Percentiles rank a stretch among this genome's conserved stretches.
Conservation (phyloP, 1,140 invertebrate genomes). For the Drosophila santomea region DNA sequence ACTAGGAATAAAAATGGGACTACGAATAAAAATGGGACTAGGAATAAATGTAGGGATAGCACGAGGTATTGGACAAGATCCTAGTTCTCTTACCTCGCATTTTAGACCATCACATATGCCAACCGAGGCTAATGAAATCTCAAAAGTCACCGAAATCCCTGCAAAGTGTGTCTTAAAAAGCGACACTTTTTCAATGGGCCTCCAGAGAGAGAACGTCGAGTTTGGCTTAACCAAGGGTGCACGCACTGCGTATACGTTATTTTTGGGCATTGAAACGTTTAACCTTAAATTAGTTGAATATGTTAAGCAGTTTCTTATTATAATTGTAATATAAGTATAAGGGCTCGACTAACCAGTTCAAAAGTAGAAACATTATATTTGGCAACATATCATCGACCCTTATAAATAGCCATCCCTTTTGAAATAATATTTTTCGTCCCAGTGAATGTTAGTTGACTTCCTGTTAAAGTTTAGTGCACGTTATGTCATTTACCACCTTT, state of each 20-base stretch:
- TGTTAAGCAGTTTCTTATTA: too few relatives aligned
- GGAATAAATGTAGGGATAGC: too few relatives aligned
- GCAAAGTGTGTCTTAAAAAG: slow-evolving; percentile 13
- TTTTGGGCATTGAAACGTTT: slow-evolving; percentile 3
- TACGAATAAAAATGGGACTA: too few relatives aligned
- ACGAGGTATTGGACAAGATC: too few relatives aligned
- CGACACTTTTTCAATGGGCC: not conserved
- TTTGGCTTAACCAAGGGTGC: not conserved
- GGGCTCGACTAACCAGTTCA: too few relatives aligned
- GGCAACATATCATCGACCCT: too few relatives aligned
- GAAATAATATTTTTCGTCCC: not conserved
- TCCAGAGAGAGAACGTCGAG: not conserved
- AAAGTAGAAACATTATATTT: not conserved
- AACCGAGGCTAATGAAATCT: slow-evolving; percentile 34
- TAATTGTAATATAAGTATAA: too few relatives aligned
- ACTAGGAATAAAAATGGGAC: not conserved
- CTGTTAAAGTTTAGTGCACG: slow-evolving; percentile 11
- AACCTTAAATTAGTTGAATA: not conserved
- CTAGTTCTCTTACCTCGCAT: not conserved
- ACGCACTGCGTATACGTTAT: not conserved
- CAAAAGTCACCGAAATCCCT: slow-evolving; percentile 22
- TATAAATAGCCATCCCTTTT: too few relatives aligned
- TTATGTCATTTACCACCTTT: slow-evolving; percentile 47
- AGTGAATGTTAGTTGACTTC: slow-evolving; percentile 7
- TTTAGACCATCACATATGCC: not conserved